A percentile compares a stretch with the other conserved stretches of the same genome.
Evolutionary conservation across 2,888 invertebrate genomes (phyloP).

Genomic region (Seira sanloemensis): DNA sequence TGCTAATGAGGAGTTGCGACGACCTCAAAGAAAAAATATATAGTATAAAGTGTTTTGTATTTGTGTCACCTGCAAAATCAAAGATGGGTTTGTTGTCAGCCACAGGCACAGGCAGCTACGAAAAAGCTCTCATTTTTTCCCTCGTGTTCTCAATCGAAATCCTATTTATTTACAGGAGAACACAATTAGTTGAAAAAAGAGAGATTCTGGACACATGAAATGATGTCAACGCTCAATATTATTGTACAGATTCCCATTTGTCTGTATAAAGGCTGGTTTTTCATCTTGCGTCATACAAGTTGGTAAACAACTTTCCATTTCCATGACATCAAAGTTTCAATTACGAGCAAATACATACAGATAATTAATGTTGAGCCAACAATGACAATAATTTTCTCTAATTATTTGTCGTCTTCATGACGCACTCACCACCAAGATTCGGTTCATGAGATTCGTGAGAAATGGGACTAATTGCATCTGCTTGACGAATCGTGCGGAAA

Average conservation of each 20-base stretch:
- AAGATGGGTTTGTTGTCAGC: too few species aligned
- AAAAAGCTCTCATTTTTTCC: neutral
- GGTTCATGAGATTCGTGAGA: too few species aligned
- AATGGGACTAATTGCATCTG: too few species aligned
- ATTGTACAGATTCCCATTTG: neutral
- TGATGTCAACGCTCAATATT: neutral
- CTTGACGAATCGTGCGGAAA: too few species aligned
- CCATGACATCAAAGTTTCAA: constrained; percentile 38
- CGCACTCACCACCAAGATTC: too few species aligned
- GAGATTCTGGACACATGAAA: neutral
- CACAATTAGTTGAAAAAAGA: too few species aligned
- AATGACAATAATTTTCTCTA: neutral
- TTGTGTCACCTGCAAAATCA: neutral
- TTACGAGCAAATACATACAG: neutral
- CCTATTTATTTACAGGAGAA: neutral
- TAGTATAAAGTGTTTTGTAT: too few species aligned
- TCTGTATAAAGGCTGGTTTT: neutral
- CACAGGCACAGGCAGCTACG: too few species aligned
- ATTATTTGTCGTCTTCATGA: neutral
- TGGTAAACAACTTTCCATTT: constrained; percentile 50
- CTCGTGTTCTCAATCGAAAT: neutral
- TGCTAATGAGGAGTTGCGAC: too few species aligned
- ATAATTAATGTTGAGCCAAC: neutral
- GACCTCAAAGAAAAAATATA: too few species aligned
- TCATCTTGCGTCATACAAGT: constrained; percentile 19